A percentile compares a stretch with the other conserved stretches of the same genome.
These are phyloP conservation scores for Magallana angulata DNA, from an alignment of 1,140 invertebrate genomes.

Conservation along the genomic window DNA sequence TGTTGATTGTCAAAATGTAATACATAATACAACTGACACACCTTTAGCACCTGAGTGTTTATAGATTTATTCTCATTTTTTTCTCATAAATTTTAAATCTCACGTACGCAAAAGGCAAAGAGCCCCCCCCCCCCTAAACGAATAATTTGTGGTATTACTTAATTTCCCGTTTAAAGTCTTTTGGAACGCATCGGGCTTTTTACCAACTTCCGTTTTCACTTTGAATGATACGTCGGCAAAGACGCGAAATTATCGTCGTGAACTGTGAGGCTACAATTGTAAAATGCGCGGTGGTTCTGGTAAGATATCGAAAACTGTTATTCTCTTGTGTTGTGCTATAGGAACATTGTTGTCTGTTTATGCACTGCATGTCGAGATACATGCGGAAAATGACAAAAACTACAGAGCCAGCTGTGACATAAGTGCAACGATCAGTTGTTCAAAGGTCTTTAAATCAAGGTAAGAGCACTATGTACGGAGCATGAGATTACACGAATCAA, in stretches of 20 bases:
- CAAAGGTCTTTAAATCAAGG: constrained; percentile 87
- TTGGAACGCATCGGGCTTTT: neutral
- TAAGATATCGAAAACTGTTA: constrained; percentile 1
- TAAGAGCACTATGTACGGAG: constrained; percentile 79
- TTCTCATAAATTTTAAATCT: too few relatives aligned
- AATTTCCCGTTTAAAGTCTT: too few relatives aligned
- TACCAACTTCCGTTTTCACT: neutral
- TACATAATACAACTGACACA: too few relatives aligned
- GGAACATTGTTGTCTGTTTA: constrained; percentile 88
- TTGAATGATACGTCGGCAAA: constrained; percentile 25
- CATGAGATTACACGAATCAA: too few relatives aligned
- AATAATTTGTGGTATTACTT: too few relatives aligned
- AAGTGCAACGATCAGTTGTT: constrained; percentile 87
- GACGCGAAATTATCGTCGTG: neutral
- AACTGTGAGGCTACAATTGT: neutral
- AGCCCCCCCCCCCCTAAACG: too few relatives aligned
- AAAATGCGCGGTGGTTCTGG: neutral
- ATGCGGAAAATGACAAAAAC: constrained; percentile 83
- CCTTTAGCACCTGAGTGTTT: too few relatives aligned
- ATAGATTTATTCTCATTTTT: too few relatives aligned
- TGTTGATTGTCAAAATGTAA: too few relatives aligned
- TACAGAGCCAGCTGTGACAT: constrained; percentile 91
- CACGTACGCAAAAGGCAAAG: too few relatives aligned
- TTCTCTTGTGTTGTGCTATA: constrained; percentile 77
- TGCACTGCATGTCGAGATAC: constrained; percentile 86